Evolutionary conservation across 2,888 invertebrate species (phyloP).

Genomic region (Hartigia nigra): DNA sequence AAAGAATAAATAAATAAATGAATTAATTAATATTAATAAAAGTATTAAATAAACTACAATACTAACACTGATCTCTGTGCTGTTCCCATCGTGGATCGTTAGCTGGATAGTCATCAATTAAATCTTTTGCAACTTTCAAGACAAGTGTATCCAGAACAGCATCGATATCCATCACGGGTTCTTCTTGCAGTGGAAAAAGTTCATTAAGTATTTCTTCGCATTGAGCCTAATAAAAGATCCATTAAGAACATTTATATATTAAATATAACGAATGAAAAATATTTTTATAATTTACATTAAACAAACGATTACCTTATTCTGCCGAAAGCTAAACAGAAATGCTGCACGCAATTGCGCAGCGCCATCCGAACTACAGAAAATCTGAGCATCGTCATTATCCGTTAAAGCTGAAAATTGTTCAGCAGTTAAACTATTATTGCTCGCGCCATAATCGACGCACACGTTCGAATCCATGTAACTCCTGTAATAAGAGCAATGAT

Average conservation of each 20-base stretch:
- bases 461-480: conserved; percentile 50
- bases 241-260: conserved; percentile 12
- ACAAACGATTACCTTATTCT: conserved; percentile 46
- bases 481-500: conserved; percentile 30
- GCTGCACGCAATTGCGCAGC: conserved; percentile 59
- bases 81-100: conserved; percentile 86
- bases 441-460: conserved; percentile 46
- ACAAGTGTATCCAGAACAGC: conserved; percentile 72
- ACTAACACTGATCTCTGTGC: conserved; percentile 58
- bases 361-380: conserved; percentile 58
- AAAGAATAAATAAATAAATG: conserved; percentile 19
- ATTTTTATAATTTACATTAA: conserved; percentile 6
- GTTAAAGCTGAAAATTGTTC: conserved; percentile 55
- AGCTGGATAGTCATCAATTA: conserved; percentile 89
- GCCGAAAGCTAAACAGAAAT: conserved; percentile 57
- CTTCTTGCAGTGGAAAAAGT: conserved; percentile 66
- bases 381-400: conserved; percentile 59
- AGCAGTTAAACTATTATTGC: conserved; percentile 34
- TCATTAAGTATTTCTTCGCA: conserved; percentile 67
- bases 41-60: conserved; percentile 1
- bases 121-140: conserved; percentile 77
- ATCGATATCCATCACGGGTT: conserved; percentile 65
- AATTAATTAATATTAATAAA: conserved; percentile 12
- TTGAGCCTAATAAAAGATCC: conserved; percentile 56
- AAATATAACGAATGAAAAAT: not conserved